Evolutionary conservation across 2,113 vertebrate species (phyloP).

Genomic region (Salvelinus alpinus): DNA sequence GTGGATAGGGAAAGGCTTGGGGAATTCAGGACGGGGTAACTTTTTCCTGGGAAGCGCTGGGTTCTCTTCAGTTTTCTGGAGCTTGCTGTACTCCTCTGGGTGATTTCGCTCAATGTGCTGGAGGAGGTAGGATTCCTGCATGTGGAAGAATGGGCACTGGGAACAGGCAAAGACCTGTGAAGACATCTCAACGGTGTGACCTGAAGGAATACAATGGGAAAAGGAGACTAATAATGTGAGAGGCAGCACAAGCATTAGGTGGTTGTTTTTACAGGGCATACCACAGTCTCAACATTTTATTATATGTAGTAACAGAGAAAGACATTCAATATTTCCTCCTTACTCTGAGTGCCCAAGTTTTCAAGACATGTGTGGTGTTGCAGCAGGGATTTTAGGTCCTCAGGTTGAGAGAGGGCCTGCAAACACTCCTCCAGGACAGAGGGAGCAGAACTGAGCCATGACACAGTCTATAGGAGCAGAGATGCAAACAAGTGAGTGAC

Average conservation of each 20-base stretch:
- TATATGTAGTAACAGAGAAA: too few relatives aligned
- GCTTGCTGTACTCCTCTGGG: constrained; percentile 47
- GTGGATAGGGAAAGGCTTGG: constrained; percentile 57
- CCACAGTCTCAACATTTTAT: too few relatives aligned
- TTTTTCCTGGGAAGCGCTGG: constrained; percentile 24
- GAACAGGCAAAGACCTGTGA: constrained; percentile 63
- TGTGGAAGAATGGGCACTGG: constrained; percentile 64
- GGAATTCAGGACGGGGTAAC: constrained; percentile 41
- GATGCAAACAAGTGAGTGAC: not conserved
- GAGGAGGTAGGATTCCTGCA: constrained; percentile 61
- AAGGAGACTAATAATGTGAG: not conserved
- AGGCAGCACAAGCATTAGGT: not conserved
- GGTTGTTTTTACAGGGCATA: not conserved
- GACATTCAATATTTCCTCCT: not conserved
- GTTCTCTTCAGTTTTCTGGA: constrained; percentile 29
- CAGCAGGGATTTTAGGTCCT: constrained; percentile 16
- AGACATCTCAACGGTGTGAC: constrained; percentile 59
- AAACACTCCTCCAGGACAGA: constrained; percentile 55
- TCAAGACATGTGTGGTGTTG: constrained; percentile 57
- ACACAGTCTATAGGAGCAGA: constrained; percentile 20
- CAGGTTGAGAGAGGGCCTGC: constrained; percentile 7
- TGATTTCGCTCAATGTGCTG: constrained; percentile 58
- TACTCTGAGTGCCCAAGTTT: constrained; percentile 35
- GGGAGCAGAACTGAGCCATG: constrained; percentile 44
- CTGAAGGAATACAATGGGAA: constrained; percentile 23